phyloP scores from a whole-genome alignment of 2,113 vertebrate genomes.

The Fukomys damarensis region DNA sequence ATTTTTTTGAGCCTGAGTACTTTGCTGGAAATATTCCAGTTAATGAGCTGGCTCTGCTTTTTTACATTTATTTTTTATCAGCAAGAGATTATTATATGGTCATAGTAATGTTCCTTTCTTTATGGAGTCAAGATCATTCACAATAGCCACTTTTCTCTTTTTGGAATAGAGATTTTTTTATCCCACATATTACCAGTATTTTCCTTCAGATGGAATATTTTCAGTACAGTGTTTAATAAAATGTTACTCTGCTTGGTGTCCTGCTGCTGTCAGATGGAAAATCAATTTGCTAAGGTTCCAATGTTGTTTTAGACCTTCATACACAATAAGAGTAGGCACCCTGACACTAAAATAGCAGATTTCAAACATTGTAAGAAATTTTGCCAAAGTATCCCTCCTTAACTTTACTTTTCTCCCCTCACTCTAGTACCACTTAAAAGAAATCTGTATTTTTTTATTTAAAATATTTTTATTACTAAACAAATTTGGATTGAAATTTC shows the following conservation, averaged over 20 bases:
- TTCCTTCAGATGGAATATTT: neutral
- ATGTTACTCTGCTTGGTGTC: neutral
- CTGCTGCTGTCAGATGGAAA: neutral
- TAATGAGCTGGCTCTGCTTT: neutral
- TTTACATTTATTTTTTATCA: neutral
- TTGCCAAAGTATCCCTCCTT: neutral
- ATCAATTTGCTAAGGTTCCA: neutral
- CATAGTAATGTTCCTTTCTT: neutral
- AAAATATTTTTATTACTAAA: slow-evolving; percentile 8
- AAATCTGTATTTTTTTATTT: neutral
- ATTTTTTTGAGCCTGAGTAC: neutral
- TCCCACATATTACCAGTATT: neutral
- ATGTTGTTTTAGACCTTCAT: neutral
- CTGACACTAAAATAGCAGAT: neutral
- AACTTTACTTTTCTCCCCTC: neutral
- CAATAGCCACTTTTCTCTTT: neutral
- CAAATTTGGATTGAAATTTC: neutral
- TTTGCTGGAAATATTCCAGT: neutral
- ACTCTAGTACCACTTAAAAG: neutral
- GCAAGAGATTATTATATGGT: neutral
- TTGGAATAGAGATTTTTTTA: neutral
- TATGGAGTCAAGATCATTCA: neutral
- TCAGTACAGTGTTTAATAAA: neutral
- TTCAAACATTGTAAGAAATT: neutral
- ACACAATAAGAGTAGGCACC: neutral